Percentiles rank a stretch among this genome's conserved stretches.
These are phyloP conservation scores for Falco peregrinus DNA, from an alignment of 2,797 vertebrate species.

Conservation along the genomic window DNA sequence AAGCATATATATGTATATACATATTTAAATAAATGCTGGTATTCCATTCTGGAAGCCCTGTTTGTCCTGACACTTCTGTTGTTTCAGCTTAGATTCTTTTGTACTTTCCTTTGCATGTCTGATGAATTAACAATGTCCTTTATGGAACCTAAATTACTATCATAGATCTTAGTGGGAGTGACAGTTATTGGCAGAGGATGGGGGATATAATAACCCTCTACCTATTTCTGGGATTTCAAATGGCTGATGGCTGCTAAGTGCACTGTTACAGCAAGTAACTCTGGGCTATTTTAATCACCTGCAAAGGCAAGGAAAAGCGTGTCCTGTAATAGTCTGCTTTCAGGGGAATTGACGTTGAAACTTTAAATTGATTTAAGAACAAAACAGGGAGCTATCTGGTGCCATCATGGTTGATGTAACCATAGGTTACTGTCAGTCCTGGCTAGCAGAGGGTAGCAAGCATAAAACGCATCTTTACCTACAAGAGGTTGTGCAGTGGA, in stretches of 20 bases:
- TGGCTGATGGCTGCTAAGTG: neutral
- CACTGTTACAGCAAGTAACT: neutral
- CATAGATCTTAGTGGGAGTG: neutral
- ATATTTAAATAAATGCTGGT: neutral
- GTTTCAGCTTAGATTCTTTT: neutral
- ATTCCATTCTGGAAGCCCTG: neutral
- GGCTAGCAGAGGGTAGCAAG: neutral
- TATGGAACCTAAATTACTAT: neutral
- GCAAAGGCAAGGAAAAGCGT: neutral
- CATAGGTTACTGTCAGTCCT: neutral
- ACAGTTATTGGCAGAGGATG: neutral
- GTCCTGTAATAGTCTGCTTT: neutral
- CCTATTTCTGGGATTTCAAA: slow-evolving; percentile 11
- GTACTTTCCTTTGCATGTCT: neutral
- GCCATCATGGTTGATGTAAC: neutral
- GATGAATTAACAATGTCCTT: neutral
- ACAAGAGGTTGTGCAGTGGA: neutral
- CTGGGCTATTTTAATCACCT: slow-evolving; percentile 7
- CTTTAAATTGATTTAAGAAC: neutral
- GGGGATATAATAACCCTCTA: neutral
- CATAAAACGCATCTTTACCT: neutral
- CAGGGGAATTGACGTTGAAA: neutral
- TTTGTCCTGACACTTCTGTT: neutral
- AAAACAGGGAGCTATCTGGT: neutral
- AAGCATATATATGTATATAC: neutral